Evolutionary conservation across 1,140 invertebrate species (phyloP).

Genomic region (Protaetia brevitarsis): DNA sequence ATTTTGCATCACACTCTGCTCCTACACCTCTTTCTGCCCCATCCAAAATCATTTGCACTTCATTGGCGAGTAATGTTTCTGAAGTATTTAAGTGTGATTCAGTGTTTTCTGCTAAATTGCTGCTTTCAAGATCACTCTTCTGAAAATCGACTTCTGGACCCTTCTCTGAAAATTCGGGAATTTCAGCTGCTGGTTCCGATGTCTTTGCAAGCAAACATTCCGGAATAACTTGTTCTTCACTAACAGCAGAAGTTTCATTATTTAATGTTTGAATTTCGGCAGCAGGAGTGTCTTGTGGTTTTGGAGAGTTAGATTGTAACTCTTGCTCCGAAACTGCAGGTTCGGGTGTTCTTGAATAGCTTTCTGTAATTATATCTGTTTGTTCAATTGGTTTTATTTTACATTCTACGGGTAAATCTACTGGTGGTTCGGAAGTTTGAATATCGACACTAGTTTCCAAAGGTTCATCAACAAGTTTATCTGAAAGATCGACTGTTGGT

Average conservation of each 20-base stretch:
- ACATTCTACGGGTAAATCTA: background rate
- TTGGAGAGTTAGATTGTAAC: background rate
- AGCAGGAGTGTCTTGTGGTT: background rate
- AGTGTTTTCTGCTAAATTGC: background rate
- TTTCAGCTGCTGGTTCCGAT: background rate
- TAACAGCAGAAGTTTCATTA: background rate
- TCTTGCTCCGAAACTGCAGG: background rate
- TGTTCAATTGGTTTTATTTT: background rate
- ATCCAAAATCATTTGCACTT: background rate
- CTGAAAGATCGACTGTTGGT: background rate
- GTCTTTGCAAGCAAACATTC: background rate
- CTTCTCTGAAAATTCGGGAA: background rate
- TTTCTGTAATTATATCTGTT: background rate
- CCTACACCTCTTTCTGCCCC: background rate
- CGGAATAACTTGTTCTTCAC: background rate
- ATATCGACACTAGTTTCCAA: too few species aligned
- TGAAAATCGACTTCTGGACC: background rate
- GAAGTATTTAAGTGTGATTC: background rate
- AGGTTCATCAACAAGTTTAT: too few species aligned
- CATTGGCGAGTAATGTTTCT: background rate
- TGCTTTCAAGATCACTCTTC: background rate
- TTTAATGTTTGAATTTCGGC: background rate
- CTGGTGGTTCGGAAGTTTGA: background rate
- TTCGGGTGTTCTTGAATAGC: background rate
- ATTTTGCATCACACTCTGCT: background rate